phyloP scores from a whole-genome alignment of 92 coral and sea anemone genomes.

The Epizoanthus scotinus region DNA sequence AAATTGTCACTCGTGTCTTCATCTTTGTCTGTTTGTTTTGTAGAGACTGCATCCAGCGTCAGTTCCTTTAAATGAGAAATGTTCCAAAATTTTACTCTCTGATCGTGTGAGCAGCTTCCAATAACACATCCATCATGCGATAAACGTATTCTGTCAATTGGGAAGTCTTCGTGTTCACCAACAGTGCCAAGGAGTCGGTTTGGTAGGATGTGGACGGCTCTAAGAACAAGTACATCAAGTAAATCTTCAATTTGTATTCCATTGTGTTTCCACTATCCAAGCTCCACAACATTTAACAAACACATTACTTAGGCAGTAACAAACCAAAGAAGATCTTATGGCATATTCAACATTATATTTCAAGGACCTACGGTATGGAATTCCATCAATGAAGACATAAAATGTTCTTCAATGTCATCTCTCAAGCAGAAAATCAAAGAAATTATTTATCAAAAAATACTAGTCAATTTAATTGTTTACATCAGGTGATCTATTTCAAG shows the following conservation, averaged over 20 bases:
- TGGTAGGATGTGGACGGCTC: conserved; percentile 95
- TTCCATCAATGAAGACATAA: no score
- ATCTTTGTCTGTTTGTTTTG: conserved; percentile 48
- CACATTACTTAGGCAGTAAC: not conserved
- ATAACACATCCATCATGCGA: conserved; percentile 79
- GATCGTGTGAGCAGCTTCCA: conserved; percentile 98
- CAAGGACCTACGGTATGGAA: no score
- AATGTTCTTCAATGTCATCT: no score
- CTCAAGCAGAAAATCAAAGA: no score
- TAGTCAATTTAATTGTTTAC: no score
- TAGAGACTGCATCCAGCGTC: conserved; percentile 57
- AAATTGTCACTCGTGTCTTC: conserved; percentile 62
- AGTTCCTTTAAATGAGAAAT: conserved; percentile 72
- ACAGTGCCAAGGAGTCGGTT: conserved; percentile 88
- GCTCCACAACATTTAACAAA: not conserved
- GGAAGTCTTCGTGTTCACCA: conserved; percentile 95
- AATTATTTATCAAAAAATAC: no score
- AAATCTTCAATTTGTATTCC: not conserved
- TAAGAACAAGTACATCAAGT: conserved; percentile 29
- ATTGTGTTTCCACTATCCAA: not conserved
- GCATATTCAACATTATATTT: no score
- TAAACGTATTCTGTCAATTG: conserved; percentile 88
- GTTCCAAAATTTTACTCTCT: conserved; percentile 92
- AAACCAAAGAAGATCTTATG: no score
- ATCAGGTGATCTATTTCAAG: no score